These are phyloP conservation scores for Salvelinus namaycush DNA, from an alignment of 2,113 vertebrate species.

Conservation along the genomic window DNA sequence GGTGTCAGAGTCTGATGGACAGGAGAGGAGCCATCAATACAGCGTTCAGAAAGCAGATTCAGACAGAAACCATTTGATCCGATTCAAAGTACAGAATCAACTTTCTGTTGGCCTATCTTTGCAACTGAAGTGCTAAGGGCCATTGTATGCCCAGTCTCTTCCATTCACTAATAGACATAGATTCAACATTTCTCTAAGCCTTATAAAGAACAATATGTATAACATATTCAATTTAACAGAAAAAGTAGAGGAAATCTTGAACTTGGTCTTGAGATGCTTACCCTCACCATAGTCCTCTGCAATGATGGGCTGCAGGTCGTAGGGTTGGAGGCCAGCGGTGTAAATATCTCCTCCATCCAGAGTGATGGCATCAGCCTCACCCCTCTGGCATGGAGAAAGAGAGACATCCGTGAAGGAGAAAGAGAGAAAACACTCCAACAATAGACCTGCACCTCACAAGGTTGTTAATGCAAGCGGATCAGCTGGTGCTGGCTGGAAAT, in stretches of 20 bases:
- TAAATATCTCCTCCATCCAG: slow-evolving; percentile 84
- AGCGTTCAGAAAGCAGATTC: background rate
- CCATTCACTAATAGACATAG: background rate
- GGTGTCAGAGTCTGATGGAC: slow-evolving; percentile 64
- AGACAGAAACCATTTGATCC: too few species aligned
- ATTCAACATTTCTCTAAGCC: too few species aligned
- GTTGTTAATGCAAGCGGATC: too few species aligned
- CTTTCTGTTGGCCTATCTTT: too few species aligned
- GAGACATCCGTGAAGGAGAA: background rate
- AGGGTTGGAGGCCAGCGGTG: slow-evolving; percentile 76
- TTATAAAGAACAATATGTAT: too few species aligned
- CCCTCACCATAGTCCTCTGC: slow-evolving; percentile 76
- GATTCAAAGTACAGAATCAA: background rate
- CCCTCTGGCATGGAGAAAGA: slow-evolving; percentile 62
- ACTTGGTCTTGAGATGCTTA: slow-evolving; percentile 11
- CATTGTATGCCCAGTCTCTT: background rate
- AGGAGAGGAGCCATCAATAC: background rate
- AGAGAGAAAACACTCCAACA: background rate
- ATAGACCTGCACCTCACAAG: background rate
- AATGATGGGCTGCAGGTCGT: slow-evolving; percentile 81
- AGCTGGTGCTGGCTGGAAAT: too few species aligned
- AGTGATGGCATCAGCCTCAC: slow-evolving; percentile 80
- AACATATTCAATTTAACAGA: too few species aligned
- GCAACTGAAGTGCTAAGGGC: background rate
- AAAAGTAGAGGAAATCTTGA: too few species aligned